Base-by-base conservation (phyloP, 2,113 vertebrate genomes). In the Salvelinus sp. region DNA sequence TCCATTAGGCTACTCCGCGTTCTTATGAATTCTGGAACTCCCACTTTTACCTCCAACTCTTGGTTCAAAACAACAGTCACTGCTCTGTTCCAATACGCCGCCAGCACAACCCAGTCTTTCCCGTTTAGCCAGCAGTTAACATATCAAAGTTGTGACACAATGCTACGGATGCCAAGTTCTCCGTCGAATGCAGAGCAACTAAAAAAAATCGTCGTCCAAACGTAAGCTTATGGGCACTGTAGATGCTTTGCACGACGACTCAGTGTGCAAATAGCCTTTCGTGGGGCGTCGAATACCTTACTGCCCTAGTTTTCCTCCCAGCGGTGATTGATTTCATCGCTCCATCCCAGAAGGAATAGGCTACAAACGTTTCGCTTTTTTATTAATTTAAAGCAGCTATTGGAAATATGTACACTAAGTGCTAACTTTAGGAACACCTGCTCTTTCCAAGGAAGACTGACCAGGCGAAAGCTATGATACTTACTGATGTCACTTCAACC, bases 161-260 rank as follows among this genome's bases (percentile, higher is more conserved):
- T 20, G 50, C 64, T 48, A 60, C 65, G 73, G 79, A 63, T 80
- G 91, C 78, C 85, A 87, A 87, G 82, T 89, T 81, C 79, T 76
- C 73, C 75, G 74, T 68, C n/a, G 44, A 48, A 28, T 47, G n/a
- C 20, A 38, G 10, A 25, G 2, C 68, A n/a, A 69, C 44, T 25
- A 10, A 9, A 44, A 13, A 14, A 14, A 28, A 28, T 18, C 12
- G 16, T 4, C 18, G 58, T 62, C 58, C 5, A 54, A 62, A 23
- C 5, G 58, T 60, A 62, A 0, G 20, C 38, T 9, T 44, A 44
- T 44, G n/a, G 58, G 9, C 12, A 44, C 9, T 62, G n/a, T 13
- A 62, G n/a, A 54, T 54, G 2, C 64, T 18, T 2, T 44, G 38
- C 9, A 44, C 38, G 9, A 44, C 38, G 38, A 44, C 38, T 44